phyloP scores from a whole-genome alignment of 1,140 invertebrate species.

The Pseudoatta argentina region DNA sequence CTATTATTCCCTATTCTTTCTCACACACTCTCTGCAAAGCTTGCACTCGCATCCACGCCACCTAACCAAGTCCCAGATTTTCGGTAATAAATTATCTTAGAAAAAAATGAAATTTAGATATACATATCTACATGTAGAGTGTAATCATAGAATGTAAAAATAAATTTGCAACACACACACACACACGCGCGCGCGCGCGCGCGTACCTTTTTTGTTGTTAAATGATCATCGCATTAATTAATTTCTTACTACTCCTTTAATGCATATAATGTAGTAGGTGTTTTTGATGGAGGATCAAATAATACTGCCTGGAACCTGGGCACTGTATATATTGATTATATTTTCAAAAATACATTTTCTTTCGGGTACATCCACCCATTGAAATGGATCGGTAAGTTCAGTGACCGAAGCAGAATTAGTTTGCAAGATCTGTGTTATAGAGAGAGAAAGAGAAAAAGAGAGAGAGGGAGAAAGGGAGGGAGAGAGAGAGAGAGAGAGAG shows the following conservation, averaged over 20 bases:
- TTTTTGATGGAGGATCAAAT: not conserved
- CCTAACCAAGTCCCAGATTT: too few species aligned
- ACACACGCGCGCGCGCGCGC: too few species aligned
- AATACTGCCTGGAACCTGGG: not conserved
- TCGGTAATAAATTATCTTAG: too few species aligned
- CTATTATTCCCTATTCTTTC: too few species aligned
- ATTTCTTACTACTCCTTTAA: not conserved
- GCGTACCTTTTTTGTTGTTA: not conserved
- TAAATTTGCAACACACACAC: too few species aligned
- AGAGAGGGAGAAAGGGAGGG: not conserved
- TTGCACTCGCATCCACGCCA: too few species aligned
- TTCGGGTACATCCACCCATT: conserved; percentile 56
- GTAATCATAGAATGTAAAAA: too few species aligned
- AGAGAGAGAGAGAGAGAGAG: too few species aligned
- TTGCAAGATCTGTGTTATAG: not conserved
- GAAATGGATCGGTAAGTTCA: conserved; percentile 65
- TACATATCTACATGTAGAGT: too few species aligned
- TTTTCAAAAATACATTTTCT: not conserved
- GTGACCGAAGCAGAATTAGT: conserved; percentile 39
- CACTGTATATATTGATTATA: conserved; percentile 28
- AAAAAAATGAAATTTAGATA: too few species aligned
- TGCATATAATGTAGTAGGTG: not conserved
- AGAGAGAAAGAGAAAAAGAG: not conserved
- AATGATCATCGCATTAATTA: not conserved
- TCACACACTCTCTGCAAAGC: too few species aligned